phyloP scores from a whole-genome alignment of 2,113 vertebrate genomes.

The Actenoides lindsayi region DNA sequence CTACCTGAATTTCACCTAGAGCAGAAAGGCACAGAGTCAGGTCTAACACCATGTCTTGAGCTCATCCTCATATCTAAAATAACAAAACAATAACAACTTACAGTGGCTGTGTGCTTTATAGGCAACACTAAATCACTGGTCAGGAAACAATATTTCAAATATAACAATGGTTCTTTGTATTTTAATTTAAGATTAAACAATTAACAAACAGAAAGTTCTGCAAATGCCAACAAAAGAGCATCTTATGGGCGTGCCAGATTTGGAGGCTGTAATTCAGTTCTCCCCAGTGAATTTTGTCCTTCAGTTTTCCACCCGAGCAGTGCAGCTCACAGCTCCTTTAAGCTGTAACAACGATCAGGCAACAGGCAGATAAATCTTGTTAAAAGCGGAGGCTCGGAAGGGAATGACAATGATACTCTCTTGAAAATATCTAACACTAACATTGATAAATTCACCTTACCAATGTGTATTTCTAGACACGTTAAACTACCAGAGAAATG shows the following conservation, averaged over 20 bases:
- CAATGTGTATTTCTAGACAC: not conserved
- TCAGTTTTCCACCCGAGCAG: not conserved
- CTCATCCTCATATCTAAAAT: constrained; percentile 8
- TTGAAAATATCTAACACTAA: not conserved
- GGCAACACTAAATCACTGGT: not conserved
- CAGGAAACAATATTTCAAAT: not conserved
- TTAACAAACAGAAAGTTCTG: constrained; percentile 25
- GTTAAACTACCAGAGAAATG: not conserved
- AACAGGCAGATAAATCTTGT: not conserved
- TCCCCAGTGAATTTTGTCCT: not conserved
- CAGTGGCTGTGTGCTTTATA: not conserved
- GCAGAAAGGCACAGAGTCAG: constrained; percentile 42
- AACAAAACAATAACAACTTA: not conserved
- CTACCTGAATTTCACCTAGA: constrained; percentile 4
- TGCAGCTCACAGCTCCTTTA: not conserved
- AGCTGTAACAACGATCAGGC: not conserved
- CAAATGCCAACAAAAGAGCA: constrained; percentile 16
- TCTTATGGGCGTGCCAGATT: not conserved
- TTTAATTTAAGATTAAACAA: constrained; percentile 43
- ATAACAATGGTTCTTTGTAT: not conserved
- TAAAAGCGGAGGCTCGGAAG: not conserved
- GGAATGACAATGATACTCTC: not conserved
- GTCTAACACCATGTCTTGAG: not conserved
- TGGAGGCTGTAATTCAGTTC: not conserved
- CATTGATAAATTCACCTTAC: not conserved